A percentile compares a stretch with the other conserved stretches of the same genome.
Conservation (phyloP, 2,113 vertebrate genomes). For the Neodon shergylaensis region DNA sequence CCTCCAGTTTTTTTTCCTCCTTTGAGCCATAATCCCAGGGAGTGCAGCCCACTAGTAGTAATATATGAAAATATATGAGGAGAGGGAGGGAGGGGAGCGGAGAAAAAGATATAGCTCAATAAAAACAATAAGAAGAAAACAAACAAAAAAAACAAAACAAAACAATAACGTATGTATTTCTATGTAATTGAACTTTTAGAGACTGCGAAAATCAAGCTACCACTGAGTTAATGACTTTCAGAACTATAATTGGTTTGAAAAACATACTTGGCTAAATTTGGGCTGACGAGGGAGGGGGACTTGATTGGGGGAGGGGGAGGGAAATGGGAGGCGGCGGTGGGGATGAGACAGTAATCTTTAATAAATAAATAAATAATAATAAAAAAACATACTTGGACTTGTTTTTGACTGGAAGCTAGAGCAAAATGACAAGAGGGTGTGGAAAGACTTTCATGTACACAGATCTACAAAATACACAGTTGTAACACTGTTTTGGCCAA, state of each 20-base stretch:
- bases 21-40: slow-evolving; percentile 74
- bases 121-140: background rate
- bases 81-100: too few relatives aligned
- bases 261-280: slow-evolving; percentile 65
- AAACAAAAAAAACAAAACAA: background rate
- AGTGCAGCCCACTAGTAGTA: slow-evolving; percentile 67
- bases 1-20: slow-evolving; percentile 20
- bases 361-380: too few relatives aligned
- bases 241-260: slow-evolving; percentile 73
- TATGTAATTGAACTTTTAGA: slow-evolving; percentile 77
- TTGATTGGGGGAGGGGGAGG: too few relatives aligned
- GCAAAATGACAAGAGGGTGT: slow-evolving; percentile 73
- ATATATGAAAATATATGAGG: slow-evolving; percentile 11
- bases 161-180: background rate
- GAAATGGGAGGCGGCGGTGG: too few relatives aligned
- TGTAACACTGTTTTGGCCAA: background rate
- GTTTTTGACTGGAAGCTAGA: slow-evolving; percentile 52
- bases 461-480: background rate
- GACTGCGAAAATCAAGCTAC: slow-evolving; percentile 67
- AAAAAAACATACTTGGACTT: slow-evolving; percentile 75
- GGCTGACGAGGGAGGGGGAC: too few relatives aligned
- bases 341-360: too few relatives aligned
- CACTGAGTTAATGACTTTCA: slow-evolving; percentile 68
- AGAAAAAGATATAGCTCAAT: too few relatives aligned
- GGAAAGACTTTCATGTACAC: background rate